Conservation (phyloP, 2,888 invertebrate species). For the Tetragonisca angustula region DNA sequence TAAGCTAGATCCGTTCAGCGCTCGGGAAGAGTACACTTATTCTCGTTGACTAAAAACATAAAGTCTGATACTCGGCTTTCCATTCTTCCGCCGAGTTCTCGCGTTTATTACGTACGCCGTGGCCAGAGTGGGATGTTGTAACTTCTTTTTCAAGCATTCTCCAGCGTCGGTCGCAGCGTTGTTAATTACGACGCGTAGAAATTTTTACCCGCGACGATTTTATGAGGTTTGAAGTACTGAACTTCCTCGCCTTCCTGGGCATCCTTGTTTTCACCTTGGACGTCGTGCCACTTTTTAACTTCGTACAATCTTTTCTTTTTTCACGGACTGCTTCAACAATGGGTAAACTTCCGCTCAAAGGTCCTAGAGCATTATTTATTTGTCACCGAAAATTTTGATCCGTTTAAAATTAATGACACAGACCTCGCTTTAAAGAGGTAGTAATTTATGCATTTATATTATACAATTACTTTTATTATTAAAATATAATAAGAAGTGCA, state of each 20-base stretch:
- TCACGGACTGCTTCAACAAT: too few species aligned
- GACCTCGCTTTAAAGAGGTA: too few species aligned
- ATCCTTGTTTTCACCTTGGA: neutral
- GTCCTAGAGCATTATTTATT: too few species aligned
- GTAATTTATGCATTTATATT: too few species aligned
- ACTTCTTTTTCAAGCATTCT: neutral
- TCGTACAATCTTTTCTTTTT: neutral
- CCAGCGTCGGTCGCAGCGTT: neutral
- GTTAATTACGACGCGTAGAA: neutral
- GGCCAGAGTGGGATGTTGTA: neutral
- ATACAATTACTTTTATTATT: too few species aligned
- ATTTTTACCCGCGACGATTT: neutral
- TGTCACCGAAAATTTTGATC: too few species aligned
- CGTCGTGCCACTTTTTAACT: neutral
- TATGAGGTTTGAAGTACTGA: neutral
- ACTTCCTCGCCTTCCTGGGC: neutral
- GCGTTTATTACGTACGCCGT: neutral
- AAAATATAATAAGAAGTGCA: too few species aligned
- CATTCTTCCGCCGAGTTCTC: neutral
- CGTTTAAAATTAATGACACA: too few species aligned
- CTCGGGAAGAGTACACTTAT: conserved; percentile 33
- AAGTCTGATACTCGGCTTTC: conserved; percentile 32
- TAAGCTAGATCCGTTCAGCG: conserved; percentile 38
- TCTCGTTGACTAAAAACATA: conserved; percentile 35
- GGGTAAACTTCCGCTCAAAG: too few species aligned